Conservation (phyloP, 2,797 vertebrate species). For the Pseudochaenichthys georgianus region DNA sequence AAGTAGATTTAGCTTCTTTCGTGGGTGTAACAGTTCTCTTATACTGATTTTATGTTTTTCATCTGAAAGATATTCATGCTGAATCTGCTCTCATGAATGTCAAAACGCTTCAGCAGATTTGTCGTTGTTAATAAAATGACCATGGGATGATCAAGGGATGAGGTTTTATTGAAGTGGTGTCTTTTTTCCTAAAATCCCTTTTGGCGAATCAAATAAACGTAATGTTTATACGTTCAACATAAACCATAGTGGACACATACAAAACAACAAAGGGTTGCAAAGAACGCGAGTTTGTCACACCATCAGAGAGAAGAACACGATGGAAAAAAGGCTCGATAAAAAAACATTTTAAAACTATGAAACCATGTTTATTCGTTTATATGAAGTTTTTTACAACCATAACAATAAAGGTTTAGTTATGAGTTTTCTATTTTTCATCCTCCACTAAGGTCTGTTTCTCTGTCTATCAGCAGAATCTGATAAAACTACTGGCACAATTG, state of each 20-base stretch:
- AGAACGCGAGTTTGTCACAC: slow-evolving; percentile 25
- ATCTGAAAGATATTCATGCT: not conserved
- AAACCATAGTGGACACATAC: slow-evolving; percentile 18
- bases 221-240: not conserved
- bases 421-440: not conserved
- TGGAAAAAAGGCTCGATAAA: slow-evolving; percentile 3
- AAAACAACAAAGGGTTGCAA: slow-evolving; percentile 23
- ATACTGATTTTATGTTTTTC: not conserved
- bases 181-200: slow-evolving; percentile 2
- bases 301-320: not conserved
- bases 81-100: slow-evolving; percentile 4
- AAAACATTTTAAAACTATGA: not conserved
- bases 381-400: not conserved
- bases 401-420: not conserved
- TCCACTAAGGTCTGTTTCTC: no score
- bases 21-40: not conserved
- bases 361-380: not conserved
- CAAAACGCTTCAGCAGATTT: slow-evolving; percentile 13
- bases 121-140: slow-evolving; percentile 17
- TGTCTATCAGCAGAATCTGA: no score
- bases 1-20: not conserved
- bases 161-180: slow-evolving; percentile 24
- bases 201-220: slow-evolving; percentile 31
- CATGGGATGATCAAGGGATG: slow-evolving; percentile 38
- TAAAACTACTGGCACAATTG: no score